These are phyloP conservation scores for Orussus abietinus DNA, from an alignment of 1,140 invertebrate species.

Conservation along the genomic window DNA sequence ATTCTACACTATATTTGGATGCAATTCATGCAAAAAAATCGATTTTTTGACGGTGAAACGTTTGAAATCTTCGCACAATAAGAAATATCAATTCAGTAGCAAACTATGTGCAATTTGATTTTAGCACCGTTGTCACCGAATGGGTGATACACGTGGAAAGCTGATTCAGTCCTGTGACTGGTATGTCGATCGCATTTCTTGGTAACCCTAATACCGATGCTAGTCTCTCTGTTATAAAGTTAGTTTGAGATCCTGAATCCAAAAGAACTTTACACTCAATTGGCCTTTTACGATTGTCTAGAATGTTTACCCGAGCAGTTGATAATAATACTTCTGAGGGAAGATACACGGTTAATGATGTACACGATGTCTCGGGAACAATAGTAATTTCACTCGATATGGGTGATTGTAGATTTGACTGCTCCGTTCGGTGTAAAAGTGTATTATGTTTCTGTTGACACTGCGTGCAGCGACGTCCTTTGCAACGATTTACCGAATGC, in stretches of 20 bases:
- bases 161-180: conserved; percentile 18
- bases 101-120: too few species aligned
- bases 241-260: conserved; percentile 22
- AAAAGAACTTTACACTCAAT: conserved; percentile 17
- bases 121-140: too few species aligned
- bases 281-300: conserved; percentile 9
- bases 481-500: conserved; percentile 17
- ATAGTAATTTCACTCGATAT: conserved; percentile 3
- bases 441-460: conserved; percentile 25
- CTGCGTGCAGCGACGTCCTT: conserved; percentile 18
- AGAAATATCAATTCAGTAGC: too few species aligned
- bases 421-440: conserved; percentile 19
- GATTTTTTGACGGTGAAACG: too few species aligned
- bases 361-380: conserved; percentile 1
- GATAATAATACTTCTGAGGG: conserved; percentile 15
- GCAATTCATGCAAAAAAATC: too few species aligned
- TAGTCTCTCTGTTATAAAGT: conserved; percentile 19
- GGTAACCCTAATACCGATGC: conserved; percentile 11
- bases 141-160: too few species aligned
- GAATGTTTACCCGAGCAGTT: conserved; percentile 20
- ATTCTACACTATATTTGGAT: too few species aligned
- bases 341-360: too few species aligned
- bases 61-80: too few species aligned
- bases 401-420: conserved; percentile 1
- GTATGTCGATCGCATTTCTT: conserved; percentile 4